Evolutionary conservation across 2,888 invertebrate genomes (phyloP).

Genomic region (Lathronympha strigana): DNA sequence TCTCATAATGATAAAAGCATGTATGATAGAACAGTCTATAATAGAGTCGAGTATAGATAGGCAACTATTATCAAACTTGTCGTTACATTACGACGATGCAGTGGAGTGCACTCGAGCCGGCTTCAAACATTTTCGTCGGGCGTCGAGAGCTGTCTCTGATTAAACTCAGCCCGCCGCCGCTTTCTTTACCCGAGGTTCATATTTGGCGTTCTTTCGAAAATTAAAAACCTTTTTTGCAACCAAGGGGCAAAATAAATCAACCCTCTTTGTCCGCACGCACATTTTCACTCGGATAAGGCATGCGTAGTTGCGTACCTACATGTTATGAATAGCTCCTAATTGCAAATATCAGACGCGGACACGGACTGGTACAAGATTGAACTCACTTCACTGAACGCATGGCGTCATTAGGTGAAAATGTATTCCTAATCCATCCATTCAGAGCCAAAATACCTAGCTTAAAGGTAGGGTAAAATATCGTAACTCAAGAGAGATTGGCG

Average conservation of each 20-base stretch:
- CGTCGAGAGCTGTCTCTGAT: constrained; percentile 69
- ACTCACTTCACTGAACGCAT: background rate
- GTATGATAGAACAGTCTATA: constrained; percentile 3
- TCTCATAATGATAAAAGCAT: constrained; percentile 1
- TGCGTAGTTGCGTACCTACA: constrained; percentile 4
- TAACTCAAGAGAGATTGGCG: too few relatives aligned
- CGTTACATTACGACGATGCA: constrained; percentile 27
- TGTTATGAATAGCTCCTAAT: constrained; percentile 20
- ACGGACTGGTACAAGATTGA: background rate
- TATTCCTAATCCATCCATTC: background rate
- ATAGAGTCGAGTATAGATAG: constrained; percentile 7
- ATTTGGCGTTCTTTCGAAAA: constrained; percentile 20
- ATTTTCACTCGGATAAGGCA: constrained; percentile 12
- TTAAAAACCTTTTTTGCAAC: constrained; percentile 1
- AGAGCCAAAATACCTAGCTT: too few relatives aligned
- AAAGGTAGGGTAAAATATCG: too few relatives aligned
- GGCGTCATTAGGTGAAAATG: background rate
- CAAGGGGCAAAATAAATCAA: constrained; percentile 42
- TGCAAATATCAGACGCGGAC: constrained; percentile 9
- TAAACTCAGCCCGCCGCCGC: constrained; percentile 59
- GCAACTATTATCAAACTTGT: constrained; percentile 31
- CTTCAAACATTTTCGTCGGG: constrained; percentile 68
- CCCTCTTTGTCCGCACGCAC: constrained; percentile 58
- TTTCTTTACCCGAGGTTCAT: constrained; percentile 38
- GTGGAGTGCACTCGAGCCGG: constrained; percentile 52